Evolutionary conservation across 2,113 vertebrate genomes (phyloP), one percentile per base, ranked within the genome.

Genomic region (Polyodon spathula): DNA sequence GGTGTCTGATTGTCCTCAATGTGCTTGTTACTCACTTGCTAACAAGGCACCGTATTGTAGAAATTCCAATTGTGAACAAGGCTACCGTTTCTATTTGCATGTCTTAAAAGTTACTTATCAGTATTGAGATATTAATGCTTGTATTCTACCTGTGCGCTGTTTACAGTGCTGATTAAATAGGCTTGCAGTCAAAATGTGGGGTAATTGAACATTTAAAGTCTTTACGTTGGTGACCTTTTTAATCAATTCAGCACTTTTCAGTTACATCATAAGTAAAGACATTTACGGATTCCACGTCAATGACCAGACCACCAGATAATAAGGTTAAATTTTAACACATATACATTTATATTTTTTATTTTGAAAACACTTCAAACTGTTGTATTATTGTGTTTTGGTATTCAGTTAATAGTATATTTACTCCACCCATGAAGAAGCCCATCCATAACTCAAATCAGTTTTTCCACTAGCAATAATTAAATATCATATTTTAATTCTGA

Each of bases 31-130:
- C 90, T 88, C 82, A 81, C 79, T 82, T 87, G 83, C 90, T 93
- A 95, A 93, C 92, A 93, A 93, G 90, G 83, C 89, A 91, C 87
- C 87, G 90, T 93, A 92, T 93, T 92, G 91, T 93, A 89, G 90
- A 91, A 90, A 91, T 90, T 89, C 86, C 86, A 89, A 91, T 93
- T 93, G 91, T 88, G 86, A 88, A 72, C 84, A 81, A 83, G 85
- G 84, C 90, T 88, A 84, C 86, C 81, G 72, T 89, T 88, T 88
- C 78, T 81, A 92, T 93, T 90, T 93, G 89, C 89, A 86, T 91
- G 80, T 82, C 81, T 91, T 79, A 87, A 87, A 92, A 87, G 86
- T 83, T 86, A 79, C 84, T 81, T 83, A 88, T 91, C 88, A 88
- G 88, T 85, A 92, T 90, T 91, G 88, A 91, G 87, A 86, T 84